Evolutionary conservation across 2,797 vertebrate genomes (phyloP).

Genomic region (Oophaga sylvatica): DNA sequence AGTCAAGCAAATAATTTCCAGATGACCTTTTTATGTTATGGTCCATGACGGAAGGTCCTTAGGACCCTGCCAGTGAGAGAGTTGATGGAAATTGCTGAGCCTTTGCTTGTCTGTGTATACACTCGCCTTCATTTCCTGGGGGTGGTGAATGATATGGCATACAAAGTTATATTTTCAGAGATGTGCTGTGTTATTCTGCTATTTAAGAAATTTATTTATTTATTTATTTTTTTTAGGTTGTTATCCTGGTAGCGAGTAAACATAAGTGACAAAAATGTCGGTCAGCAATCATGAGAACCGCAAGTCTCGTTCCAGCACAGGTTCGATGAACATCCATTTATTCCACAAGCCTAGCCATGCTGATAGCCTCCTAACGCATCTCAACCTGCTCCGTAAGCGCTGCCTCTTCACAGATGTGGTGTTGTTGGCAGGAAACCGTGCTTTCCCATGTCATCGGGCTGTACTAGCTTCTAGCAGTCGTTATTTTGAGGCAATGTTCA

Average conservation of each 20-base stretch:
- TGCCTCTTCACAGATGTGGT: constrained; percentile 82
- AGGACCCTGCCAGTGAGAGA: neutral
- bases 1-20: neutral
- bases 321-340: constrained; percentile 87
- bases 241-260: neutral
- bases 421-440: constrained; percentile 77
- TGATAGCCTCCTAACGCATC: constrained; percentile 83
- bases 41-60: neutral
- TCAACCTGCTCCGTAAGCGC: constrained; percentile 82
- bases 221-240: constrained; percentile 10
- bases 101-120: constrained; percentile 9
- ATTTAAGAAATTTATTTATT: neutral
- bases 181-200: neutral
- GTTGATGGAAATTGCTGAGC: neutral
- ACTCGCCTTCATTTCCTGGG: constrained; percentile 10
- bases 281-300: constrained; percentile 86
- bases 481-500: constrained; percentile 88
- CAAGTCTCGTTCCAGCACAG: constrained; percentile 85
- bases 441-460: constrained; percentile 83
- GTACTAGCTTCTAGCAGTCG: constrained; percentile 85
- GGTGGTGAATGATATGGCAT: neutral
- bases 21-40: neutral
- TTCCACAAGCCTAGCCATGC: constrained; percentile 86
- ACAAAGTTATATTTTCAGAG: neutral
- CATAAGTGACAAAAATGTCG: constrained; percentile 75